Evolutionary conservation across 2,113 vertebrate species (phyloP).

Genomic region (Limnothrissa miodon): DNA sequence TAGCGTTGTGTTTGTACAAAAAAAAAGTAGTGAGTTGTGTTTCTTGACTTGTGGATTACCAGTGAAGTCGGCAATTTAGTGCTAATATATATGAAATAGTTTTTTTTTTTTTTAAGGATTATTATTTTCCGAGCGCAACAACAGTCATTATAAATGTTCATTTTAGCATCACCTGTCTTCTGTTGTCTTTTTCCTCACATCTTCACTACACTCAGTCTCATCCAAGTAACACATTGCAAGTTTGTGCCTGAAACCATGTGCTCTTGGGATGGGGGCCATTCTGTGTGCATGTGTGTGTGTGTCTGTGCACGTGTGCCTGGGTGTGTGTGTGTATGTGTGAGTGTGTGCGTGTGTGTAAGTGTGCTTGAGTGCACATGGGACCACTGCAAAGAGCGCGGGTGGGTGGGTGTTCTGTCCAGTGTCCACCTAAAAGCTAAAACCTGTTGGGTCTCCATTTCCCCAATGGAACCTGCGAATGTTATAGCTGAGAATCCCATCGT

Average conservation of each 20-base stretch:
- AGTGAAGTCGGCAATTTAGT: slow-evolving; percentile 85
- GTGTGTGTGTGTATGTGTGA: slow-evolving; percentile 22
- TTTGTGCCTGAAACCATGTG: slow-evolving; percentile 63
- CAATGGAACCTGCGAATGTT: slow-evolving; percentile 77
- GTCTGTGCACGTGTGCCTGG: slow-evolving; percentile 26
- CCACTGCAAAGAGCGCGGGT: slow-evolving; percentile 37
- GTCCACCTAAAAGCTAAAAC: slow-evolving; percentile 77
- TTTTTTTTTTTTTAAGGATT: slow-evolving; percentile 73
- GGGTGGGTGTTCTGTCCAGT: slow-evolving; percentile 72
- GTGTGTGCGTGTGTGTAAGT: slow-evolving; percentile 34
- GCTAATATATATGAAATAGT: slow-evolving; percentile 81
- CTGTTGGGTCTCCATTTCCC: slow-evolving; percentile 75
- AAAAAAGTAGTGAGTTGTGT: slow-evolving; percentile 81
- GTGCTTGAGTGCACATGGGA: slow-evolving; percentile 22
- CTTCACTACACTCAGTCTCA: slow-evolving; percentile 80
- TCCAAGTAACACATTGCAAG: slow-evolving; percentile 82
- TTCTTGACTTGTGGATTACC: slow-evolving; percentile 83
- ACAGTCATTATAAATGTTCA: slow-evolving; percentile 87
- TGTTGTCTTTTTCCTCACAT: slow-evolving; percentile 85
- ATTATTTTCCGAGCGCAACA: slow-evolving; percentile 80
- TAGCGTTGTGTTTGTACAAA: slow-evolving; percentile 85
- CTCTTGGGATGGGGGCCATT: slow-evolving; percentile 65
- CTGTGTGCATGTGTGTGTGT: slow-evolving; percentile 40
- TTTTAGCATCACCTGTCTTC: slow-evolving; percentile 87
- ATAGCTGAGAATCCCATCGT: slow-evolving; percentile 78